These are phyloP conservation scores for Lasioglossum villosulum DNA, from an alignment of 2,888 invertebrate species.

Conservation along the genomic window DNA sequence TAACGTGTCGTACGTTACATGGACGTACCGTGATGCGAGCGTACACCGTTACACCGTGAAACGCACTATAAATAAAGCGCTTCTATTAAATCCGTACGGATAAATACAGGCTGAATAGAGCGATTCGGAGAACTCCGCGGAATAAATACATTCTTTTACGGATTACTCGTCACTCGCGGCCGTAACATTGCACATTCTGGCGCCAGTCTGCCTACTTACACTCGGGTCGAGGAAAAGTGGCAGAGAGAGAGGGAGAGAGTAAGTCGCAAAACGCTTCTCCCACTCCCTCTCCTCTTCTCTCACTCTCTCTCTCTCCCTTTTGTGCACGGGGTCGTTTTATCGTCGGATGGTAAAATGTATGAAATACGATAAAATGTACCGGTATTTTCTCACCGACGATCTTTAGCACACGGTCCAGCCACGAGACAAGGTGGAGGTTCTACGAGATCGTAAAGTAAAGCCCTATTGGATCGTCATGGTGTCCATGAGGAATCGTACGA, in stretches of 20 bases:
- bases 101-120: slow-evolving; percentile 47
- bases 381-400: slow-evolving; percentile 65
- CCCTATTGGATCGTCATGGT: slow-evolving; percentile 72
- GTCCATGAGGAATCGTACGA: slow-evolving; percentile 67
- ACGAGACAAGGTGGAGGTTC: slow-evolving; percentile 58
- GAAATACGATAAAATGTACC: slow-evolving; percentile 68
- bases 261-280: slow-evolving; percentile 38
- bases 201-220: slow-evolving; percentile 52
- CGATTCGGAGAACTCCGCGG: slow-evolving; percentile 43
- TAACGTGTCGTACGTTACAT: background rate
- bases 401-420: slow-evolving; percentile 53
- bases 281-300: background rate
- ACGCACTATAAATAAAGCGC: slow-evolving; percentile 42
- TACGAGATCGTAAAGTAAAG: slow-evolving; percentile 74
- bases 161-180: slow-evolving; percentile 41
- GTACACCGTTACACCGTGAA: slow-evolving; percentile 33
- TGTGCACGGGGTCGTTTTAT: slow-evolving; percentile 41
- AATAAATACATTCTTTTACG: slow-evolving; percentile 46
- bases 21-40: slow-evolving; percentile 14
- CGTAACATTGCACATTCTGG: slow-evolving; percentile 42
- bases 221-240: slow-evolving; percentile 39
- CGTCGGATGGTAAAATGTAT: slow-evolving; percentile 63
- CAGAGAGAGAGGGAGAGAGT: slow-evolving; percentile 32
- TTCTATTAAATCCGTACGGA: slow-evolving; percentile 36
- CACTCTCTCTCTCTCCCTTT: background rate